Evolutionary conservation across 1,140 invertebrate genomes (phyloP), one percentile per base, ranked within the genome.

Genomic region (Doryteuthis pealeii): DNA sequence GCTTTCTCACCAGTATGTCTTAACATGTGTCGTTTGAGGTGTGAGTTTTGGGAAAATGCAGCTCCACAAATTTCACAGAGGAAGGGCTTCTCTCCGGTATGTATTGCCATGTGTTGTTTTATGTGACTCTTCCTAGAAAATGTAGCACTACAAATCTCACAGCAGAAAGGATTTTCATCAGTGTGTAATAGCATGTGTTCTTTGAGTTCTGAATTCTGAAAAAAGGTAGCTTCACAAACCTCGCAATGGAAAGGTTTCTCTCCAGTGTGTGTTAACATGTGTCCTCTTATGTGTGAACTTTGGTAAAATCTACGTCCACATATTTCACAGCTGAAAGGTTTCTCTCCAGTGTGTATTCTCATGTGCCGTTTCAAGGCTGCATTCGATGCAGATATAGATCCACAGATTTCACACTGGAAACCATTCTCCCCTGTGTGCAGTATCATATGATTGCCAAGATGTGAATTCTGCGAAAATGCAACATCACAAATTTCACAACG

Each of bases 401-500:
- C 54, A 62, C 54, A 62, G 10, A 62, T n/a, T 5, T 62, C 22
- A 28, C 54, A 62, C 22, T 12, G 6, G 18, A 15, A 68, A 30
- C n/a, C 10, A 14, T 33, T 68, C n/a, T 68, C 12, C 26, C 28
- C 66, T 26, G 26, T 68, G 32, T 68, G 66, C 10, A 68, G 5
- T 26, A 26, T 30, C 26, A 68, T 26, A 22, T 68, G 66, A 22
- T 30, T 68, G 6, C 12, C 6, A 28, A 68, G 31, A 22, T 31
- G 6, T 8, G 8, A 30, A 22, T 31, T 31, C 66, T 68, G 66
- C 8, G 68, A n/a, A 68, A 78, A 82, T 2, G 65, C 58, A 71
- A 76, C 78, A n/a, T 74, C 78, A 76, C 82, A 82, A 3, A 77
- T 40, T 22, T 78, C 26, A 73, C 79, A 82, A 0, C 30, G 30